phyloP scores from a whole-genome alignment of 2,797 vertebrate genomes.

The Enteromius viviparus region DNA sequence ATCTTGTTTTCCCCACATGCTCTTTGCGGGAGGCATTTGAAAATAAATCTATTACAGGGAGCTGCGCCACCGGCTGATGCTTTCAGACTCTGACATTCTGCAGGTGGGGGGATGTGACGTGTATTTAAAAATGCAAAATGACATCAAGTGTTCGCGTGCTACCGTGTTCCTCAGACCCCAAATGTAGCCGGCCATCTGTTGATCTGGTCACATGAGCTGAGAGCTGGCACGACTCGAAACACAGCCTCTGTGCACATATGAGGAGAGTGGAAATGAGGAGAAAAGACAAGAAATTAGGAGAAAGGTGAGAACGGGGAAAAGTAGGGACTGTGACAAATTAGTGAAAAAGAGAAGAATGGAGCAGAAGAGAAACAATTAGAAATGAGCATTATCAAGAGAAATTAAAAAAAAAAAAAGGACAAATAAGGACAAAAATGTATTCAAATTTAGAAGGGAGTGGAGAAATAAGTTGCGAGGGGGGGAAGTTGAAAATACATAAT shows the following conservation, averaged over 20 bases:
- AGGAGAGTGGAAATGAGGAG: background rate
- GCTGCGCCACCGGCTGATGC: constrained; percentile 63
- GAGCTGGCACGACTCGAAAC: constrained; percentile 83
- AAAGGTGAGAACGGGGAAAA: background rate
- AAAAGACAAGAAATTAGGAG: background rate
- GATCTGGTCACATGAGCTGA: constrained; percentile 82
- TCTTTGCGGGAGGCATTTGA: constrained; percentile 63
- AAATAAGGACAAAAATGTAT: background rate
- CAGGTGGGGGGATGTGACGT: constrained; percentile 73
- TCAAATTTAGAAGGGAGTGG: background rate
- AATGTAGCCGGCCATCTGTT: constrained; percentile 81
- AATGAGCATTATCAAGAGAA: constrained; percentile 2
- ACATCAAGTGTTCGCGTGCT: constrained; percentile 77
- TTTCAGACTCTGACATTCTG: constrained; percentile 70
- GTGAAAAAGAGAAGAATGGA: background rate
- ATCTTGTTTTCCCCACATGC: constrained; percentile 60
- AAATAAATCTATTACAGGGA: constrained; percentile 67
- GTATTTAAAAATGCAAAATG: constrained; percentile 82
- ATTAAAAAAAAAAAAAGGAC: background rate
- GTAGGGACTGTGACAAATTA: background rate
- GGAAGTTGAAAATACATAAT: too few species aligned
- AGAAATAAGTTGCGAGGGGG: too few species aligned
- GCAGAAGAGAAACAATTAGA: background rate
- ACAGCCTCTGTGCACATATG: constrained; percentile 70
- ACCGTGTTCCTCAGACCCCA: constrained; percentile 73